Base-by-base conservation (phyloP, 2,888 invertebrate species). In the Thymelicus lineola region DNA sequence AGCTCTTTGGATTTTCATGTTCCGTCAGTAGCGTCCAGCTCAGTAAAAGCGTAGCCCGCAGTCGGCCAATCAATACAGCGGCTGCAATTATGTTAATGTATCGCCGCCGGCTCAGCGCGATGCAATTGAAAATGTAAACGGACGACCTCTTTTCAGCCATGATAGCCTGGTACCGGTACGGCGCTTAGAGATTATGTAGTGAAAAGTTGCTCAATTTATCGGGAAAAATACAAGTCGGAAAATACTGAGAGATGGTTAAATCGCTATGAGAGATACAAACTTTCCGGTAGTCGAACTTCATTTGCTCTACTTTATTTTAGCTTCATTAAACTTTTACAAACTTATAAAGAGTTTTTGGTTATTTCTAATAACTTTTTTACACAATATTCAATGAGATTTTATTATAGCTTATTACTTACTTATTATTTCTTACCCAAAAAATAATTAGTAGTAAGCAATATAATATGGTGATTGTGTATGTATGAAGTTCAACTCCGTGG, bases 41-140 rank as follows among this genome's bases (percentile, higher is more conserved):
- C 80, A 80, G 81, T 77, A 75, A 70, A 75, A 75, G 70, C 74
- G 73, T 71, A 74, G 82, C 79, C 82, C 78, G 84, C 84, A 83
- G 85, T 83, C 78, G 78, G 83, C 87, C 91, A 93, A 92, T 93
- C 92, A 92, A 92, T 91, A 88, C 83, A 87, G 85, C 81, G 82
- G 80, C 83, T 86, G 90, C 92, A 91, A 93, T 93, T 93, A 93
- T 92, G 92, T 84, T 91, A 93, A 93, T 93, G 90, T 84, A 86
- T 77, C 82, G 86, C 89, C 88, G 84, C 82, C 82, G 85, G 87
- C 86, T 82, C 76, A 79, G 77, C 80, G 82, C 80, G 86, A 82
- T 82, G 82, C 87, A 87, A 86, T 88, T 88, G 89, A 85, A 88
- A 89, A 89, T 87, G 87, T 87, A 88, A 87, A 86, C 86, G 85